phyloP scores from a whole-genome alignment of 2,113 vertebrate genomes.

The Epinephelus moara region DNA sequence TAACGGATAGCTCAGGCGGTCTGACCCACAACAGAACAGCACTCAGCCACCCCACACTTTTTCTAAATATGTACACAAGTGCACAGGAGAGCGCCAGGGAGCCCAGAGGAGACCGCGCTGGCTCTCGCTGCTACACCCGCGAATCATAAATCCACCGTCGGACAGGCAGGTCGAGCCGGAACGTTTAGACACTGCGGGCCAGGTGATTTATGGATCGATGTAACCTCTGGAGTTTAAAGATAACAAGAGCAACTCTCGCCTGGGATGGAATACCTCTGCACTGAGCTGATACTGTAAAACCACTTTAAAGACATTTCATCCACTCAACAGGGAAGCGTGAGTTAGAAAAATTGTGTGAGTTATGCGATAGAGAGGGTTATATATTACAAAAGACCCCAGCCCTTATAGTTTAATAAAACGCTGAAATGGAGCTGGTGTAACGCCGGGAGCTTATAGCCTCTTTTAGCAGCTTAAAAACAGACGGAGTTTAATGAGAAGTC shows the following conservation, averaged over 20 bases:
- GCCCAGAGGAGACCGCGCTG: constrained; percentile 54
- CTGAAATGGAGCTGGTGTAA: constrained; percentile 41
- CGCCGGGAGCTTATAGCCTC: constrained; percentile 36
- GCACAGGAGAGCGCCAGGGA: constrained; percentile 59
- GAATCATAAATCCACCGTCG: constrained; percentile 72
- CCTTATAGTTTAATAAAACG: constrained; percentile 47
- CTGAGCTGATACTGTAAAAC: constrained; percentile 63
- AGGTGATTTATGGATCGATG: constrained; percentile 76
- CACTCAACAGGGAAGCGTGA: constrained; percentile 51
- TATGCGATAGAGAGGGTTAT: constrained; percentile 59
- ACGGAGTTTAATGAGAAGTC: constrained; percentile 64
- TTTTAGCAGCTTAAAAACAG: constrained; percentile 48
- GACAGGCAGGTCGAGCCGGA: constrained; percentile 66
- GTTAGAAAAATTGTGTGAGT: constrained; percentile 51
- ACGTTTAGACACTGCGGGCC: constrained; percentile 54
- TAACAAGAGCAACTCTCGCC: constrained; percentile 76
- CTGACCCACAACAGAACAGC: constrained; percentile 56
- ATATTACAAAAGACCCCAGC: constrained; percentile 37
- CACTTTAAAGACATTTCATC: constrained; percentile 69
- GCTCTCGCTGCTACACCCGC: constrained; percentile 41
- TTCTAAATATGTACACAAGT: constrained; percentile 79
- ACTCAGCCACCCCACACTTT: constrained; percentile 64
- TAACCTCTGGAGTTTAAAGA: constrained; percentile 81
- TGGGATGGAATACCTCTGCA: constrained; percentile 63
- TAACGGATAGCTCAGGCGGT: constrained; percentile 45